A percentile compares a stretch with the other conserved stretches of the same genome.
phyloP scores from a whole-genome alignment of 2,888 invertebrate species.

The Nebria brevicollis region DNA sequence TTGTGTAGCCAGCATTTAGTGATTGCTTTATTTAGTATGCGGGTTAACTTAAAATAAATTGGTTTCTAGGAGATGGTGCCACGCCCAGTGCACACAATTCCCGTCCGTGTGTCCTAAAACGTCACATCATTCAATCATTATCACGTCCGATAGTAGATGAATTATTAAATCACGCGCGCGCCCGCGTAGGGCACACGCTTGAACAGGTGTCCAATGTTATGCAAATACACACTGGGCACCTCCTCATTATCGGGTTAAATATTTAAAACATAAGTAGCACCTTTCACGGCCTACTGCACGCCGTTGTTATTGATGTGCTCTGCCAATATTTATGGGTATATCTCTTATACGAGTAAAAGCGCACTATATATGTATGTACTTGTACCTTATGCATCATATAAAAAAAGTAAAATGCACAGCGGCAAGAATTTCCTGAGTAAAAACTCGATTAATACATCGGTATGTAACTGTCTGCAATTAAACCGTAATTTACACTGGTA shows the following conservation, averaged over 20 bases:
- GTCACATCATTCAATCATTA: conserved; percentile 12
- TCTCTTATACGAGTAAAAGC: background rate
- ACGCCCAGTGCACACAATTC: background rate
- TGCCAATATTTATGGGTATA: conserved; percentile 43
- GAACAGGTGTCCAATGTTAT: conserved; percentile 61
- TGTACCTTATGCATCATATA: too few species aligned
- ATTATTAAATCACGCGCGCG: conserved; percentile 19
- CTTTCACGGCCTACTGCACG: conserved; percentile 56
- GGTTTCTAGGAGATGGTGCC: background rate
- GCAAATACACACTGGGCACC: conserved; percentile 58
- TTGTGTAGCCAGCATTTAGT: too few species aligned
- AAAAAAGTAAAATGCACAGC: too few species aligned
- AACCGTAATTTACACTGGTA: too few species aligned
- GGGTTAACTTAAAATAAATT: too few species aligned
- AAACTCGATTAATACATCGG: too few species aligned
- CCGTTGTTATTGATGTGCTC: conserved; percentile 57
- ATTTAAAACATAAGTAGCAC: conserved; percentile 64
- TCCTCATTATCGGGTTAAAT: conserved; percentile 63
- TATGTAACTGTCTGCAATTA: too few species aligned
- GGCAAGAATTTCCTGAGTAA: too few species aligned
- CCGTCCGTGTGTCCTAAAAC: conserved; percentile 3
- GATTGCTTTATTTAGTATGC: too few species aligned
- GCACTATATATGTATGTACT: background rate
- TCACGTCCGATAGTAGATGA: background rate
- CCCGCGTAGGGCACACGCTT: conserved; percentile 5